Conservation (phyloP, 2,113 vertebrate genomes). For the Dipodomys ordii region DNA sequence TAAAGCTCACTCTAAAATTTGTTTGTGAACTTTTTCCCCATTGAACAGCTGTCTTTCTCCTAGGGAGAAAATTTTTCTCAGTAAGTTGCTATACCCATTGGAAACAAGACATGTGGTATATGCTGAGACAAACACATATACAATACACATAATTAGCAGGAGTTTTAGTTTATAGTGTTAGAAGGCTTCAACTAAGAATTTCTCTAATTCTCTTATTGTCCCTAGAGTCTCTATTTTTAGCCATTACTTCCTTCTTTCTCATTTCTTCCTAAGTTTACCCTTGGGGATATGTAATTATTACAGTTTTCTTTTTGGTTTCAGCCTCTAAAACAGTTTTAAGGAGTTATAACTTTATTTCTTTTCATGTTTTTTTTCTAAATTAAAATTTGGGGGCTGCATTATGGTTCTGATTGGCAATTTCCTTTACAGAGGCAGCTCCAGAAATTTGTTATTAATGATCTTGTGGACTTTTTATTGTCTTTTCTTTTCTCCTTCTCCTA, state of each 20-base stretch:
- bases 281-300: background rate
- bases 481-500: background rate
- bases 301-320: constrained; percentile 2
- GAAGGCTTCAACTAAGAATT: constrained; percentile 31
- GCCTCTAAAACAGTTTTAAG: constrained; percentile 6
- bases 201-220: background rate
- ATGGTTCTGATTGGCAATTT: background rate
- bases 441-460: background rate
- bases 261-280: background rate
- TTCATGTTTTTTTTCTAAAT: constrained; percentile 16
- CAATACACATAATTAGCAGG: background rate
- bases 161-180: constrained; percentile 57
- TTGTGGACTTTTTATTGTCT: background rate
- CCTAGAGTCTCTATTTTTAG: constrained; percentile 25
- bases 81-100: constrained; percentile 6
- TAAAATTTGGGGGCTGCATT: background rate
- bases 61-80: background rate
- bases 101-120: background rate
- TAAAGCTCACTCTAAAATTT: constrained; percentile 35
- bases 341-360: constrained; percentile 24
- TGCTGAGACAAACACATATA: background rate
- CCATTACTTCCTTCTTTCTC: background rate
- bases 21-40: constrained; percentile 15
- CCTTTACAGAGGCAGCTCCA: background rate
- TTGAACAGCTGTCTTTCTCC: background rate